Conservation (phyloP, 2,888 invertebrate genomes). For the Catocala sponsa region DNA sequence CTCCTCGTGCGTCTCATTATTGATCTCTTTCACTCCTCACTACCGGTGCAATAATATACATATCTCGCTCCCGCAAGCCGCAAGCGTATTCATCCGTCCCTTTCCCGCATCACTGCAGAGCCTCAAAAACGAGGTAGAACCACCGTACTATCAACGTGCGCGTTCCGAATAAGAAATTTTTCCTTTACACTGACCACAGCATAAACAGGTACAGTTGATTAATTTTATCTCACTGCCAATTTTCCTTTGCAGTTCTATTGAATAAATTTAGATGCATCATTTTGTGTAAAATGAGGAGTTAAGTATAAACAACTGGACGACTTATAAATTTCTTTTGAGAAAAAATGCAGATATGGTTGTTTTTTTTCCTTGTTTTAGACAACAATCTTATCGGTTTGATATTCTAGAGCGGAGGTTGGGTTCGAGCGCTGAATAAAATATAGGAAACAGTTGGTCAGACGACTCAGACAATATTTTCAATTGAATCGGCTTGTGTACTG, state of each 20-base stretch:
- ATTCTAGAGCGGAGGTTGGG: slow-evolving; percentile 48
- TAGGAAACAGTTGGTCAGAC: slow-evolving; percentile 47
- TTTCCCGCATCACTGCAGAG: slow-evolving; percentile 85
- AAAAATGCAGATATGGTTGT: slow-evolving; percentile 46
- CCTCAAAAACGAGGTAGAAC: slow-evolving; percentile 86
- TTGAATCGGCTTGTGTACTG: slow-evolving; percentile 48
- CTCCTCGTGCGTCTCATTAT: slow-evolving; percentile 88
- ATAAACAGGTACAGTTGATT: slow-evolving; percentile 53
- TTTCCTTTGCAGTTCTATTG: slow-evolving; percentile 42
- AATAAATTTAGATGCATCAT: slow-evolving; percentile 40
- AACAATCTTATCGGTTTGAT: slow-evolving; percentile 45
- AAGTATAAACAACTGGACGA: slow-evolving; percentile 48
- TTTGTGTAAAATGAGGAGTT: slow-evolving; percentile 46
- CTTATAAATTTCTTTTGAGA: slow-evolving; percentile 51
- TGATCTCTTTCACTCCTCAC: slow-evolving; percentile 88
- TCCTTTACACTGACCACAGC: slow-evolving; percentile 73
- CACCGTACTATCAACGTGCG: slow-evolving; percentile 79
- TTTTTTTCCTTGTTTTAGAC: slow-evolving; percentile 34
- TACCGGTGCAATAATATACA: slow-evolving; percentile 85
- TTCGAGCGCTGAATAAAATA: slow-evolving; percentile 64
- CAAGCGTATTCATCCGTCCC: slow-evolving; percentile 61
- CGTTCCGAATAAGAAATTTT: slow-evolving; percentile 79
- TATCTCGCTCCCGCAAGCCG: slow-evolving; percentile 60
- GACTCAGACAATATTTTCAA: slow-evolving; percentile 57
- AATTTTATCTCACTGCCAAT: slow-evolving; percentile 50